Evolutionary conservation across 2,113 vertebrate species (phyloP), one percentile per base, ranked within the genome.

Genomic region (Rhea americana): DNA sequence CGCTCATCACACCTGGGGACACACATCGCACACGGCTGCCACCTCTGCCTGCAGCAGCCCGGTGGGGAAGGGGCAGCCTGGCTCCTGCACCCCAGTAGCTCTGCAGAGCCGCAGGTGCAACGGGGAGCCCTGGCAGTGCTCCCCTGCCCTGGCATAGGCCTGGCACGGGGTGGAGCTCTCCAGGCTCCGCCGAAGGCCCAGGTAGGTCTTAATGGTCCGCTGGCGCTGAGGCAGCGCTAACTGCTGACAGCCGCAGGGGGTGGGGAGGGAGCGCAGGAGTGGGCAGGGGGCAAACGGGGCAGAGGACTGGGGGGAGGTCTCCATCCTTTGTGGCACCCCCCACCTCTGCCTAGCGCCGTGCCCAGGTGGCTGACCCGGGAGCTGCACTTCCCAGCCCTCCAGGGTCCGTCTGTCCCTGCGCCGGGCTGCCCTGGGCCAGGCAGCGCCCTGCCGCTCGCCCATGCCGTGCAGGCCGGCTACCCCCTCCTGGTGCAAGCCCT

Each of bases 131-230:
- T 35, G 41, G 62, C 74, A 70, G 43, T 3, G 1, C 70, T 50
- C 39, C 25, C 77, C 56, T 56, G 45, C 75, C 61, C 48, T 58
- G 81, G 74, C 77, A 76, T 5, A 2, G 37, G 3, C 7, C 61
- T 78, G 66, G 62, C 78, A 35, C 39, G 32, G 48, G 79, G 85
- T 56, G 82, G 72, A 91, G 90, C 68, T 91, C 5, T 1, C 25
- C 3, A 2, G 45, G 55, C 68, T 86, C 65, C 75, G 80, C 80
- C 87, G 50, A 66, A 73, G 1, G 2, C 28, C 18, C 93, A 91
- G 95, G 93, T 93, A 95, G 91, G 94, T 96, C 91, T 96, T 90
- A 72, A 67, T 3, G 18, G 32, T 77, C 85, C 80, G 51, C 73
- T 91, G 90, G 53, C 68, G 63, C n/a, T 26, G 3, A 73, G 28